These are phyloP conservation scores for Cryptophagus acutangulus DNA, from an alignment of 2,888 invertebrate genomes.

Conservation along the genomic window DNA sequence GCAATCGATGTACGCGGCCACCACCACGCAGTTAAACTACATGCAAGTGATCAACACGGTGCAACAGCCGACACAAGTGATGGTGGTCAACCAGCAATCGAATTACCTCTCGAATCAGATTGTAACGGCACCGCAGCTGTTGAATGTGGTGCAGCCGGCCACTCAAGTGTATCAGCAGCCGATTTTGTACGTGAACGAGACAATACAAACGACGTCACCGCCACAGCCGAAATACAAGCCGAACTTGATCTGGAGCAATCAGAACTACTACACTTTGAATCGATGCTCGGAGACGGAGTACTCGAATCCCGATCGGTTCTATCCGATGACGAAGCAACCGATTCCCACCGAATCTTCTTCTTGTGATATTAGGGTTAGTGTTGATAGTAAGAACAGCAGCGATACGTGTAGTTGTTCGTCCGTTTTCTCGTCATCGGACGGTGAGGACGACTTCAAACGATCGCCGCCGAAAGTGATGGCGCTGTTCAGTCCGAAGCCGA, in stretches of 20 bases:
- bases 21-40: slow-evolving; percentile 12
- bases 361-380: neutral
- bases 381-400: neutral
- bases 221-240: slow-evolving; percentile 26
- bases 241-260: slow-evolving; percentile 30
- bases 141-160: neutral
- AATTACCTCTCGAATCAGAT: neutral
- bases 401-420: neutral
- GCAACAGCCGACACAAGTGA: neutral
- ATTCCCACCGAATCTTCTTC: no score
- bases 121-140: neutral
- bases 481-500: no score
- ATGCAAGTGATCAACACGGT: slow-evolving; percentile 8
- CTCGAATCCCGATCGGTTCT: slow-evolving; percentile 39
- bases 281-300: slow-evolving; percentile 33
- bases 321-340: slow-evolving; percentile 40
- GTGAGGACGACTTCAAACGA: neutral
- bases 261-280: slow-evolving; percentile 42
- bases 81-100: neutral
- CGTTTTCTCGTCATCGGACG: no score
- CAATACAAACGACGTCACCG: slow-evolving; percentile 12
- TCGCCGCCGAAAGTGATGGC: no score
- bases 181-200: slow-evolving; percentile 23
- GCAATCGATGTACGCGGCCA: no score
- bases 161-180: neutral